Evolutionary conservation across 1,140 invertebrate genomes (phyloP).

Genomic region (Acromyrmex heyeri): DNA sequence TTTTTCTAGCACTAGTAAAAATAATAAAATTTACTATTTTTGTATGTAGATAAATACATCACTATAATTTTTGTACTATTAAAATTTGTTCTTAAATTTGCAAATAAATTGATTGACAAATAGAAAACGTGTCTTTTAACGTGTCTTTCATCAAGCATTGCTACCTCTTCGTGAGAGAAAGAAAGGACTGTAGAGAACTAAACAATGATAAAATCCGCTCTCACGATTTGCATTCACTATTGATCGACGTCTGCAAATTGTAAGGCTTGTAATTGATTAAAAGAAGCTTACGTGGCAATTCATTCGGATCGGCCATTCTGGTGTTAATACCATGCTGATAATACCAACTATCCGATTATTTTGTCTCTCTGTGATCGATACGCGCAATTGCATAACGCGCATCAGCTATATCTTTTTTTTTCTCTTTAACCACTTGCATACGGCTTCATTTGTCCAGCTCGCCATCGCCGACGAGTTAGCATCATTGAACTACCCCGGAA

Average conservation of each 20-base stretch:
- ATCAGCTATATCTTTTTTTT: neutral
- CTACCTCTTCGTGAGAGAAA: neutral
- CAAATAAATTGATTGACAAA: neutral
- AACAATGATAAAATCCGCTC: constrained; percentile 5
- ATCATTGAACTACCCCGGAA: constrained; percentile 39
- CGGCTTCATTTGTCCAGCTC: constrained; percentile 41
- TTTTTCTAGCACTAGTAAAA: neutral
- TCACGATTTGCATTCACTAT: constrained; percentile 3
- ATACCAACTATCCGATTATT: constrained; percentile 48
- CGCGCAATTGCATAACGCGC: constrained; percentile 23
- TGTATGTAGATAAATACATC: neutral
- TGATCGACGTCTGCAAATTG: constrained; percentile 16
- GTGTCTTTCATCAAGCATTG: neutral
- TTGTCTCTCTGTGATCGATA: constrained; percentile 38
- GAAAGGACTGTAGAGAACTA: neutral
- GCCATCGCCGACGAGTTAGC: constrained; percentile 18
- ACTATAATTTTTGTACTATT: constrained; percentile 6
- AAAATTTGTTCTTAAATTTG: neutral
- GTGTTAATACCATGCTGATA: constrained; percentile 10
- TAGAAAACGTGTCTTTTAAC: neutral
- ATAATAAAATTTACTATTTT: neutral
- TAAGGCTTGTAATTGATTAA: constrained; percentile 26
- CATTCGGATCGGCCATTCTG: constrained; percentile 1
- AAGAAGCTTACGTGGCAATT: constrained; percentile 29
- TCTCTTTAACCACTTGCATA: neutral